Evolutionary conservation across 2,888 invertebrate species (phyloP), one percentile per base, ranked within the genome.

Genomic region (Eristalis tenax): DNA sequence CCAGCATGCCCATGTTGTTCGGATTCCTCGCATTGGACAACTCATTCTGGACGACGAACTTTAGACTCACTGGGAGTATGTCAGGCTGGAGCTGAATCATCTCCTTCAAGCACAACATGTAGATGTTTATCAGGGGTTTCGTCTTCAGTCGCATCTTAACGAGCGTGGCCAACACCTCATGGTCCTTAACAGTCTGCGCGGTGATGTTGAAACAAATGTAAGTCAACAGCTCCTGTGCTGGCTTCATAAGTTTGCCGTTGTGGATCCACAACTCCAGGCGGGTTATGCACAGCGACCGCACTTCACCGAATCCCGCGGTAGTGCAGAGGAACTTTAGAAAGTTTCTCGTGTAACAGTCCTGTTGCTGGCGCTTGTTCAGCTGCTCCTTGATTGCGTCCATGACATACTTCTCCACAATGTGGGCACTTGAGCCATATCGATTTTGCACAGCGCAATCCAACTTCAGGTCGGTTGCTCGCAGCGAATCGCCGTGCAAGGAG

Each of bases 21-120:
- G 98, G 97, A 93, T 98, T 98, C 82, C 99, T 95, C 35, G 96
- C 96, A 91, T 97, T 96, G 0, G 98, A 98, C 89, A 99, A 94
- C 94, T 99, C 99, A 93, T 99, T 99, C 94, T 98, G 98, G 80
- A 99, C 96, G 0, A 98, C 98, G 91, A 97, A 97, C 89, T 98
- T 98, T 89, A 99, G 94, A 85, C 98, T 95, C 40, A 97, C 96
- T 82, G 96, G 95, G 74, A 99, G 93, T 91, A 98, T 97, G 28
- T 97, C 97, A 0, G 97, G 96, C 91, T 97, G 97, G 71, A 97
- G 95, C 15, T 95, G 95, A 59, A 99, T 96, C 94, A 99, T 95
- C 93, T 99, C 99, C 90, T 98, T 97, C 70, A 99, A 95, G 89
- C 98, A 98, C 59, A 96, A 95, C 91, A 98, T 95, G 92, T 98